A percentile compares a stretch with the other conserved stretches of the same genome.
phyloP scores from a whole-genome alignment of 1,140 invertebrate genomes.

The Oedothorax gibbosus region DNA sequence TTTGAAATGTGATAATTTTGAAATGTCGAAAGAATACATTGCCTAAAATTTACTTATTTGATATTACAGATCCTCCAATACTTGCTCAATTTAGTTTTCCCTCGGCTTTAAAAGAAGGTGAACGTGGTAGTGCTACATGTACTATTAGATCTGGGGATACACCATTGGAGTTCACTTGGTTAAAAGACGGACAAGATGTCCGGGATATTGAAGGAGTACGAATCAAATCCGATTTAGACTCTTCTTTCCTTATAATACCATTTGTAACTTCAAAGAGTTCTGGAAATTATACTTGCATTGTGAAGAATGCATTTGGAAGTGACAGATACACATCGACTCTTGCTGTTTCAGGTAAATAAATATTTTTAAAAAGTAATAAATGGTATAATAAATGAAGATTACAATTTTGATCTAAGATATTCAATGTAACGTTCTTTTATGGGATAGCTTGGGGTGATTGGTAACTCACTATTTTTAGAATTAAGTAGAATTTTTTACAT shows the following conservation, averaged over 20 bases:
- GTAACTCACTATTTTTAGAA: too few relatives aligned
- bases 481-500: too few relatives aligned
- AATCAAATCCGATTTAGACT: slow-evolving; percentile 13
- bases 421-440: too few relatives aligned
- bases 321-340: slow-evolving; percentile 89
- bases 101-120: slow-evolving; percentile 34
- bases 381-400: too few relatives aligned
- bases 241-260: slow-evolving; percentile 22
- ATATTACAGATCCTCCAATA: slow-evolving; percentile 66
- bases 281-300: slow-evolving; percentile 88
- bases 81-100: slow-evolving; percentile 60
- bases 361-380: background rate
- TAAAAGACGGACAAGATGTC: slow-evolving; percentile 16
- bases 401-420: too few relatives aligned
- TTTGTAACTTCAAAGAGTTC: slow-evolving; percentile 72
- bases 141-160: slow-evolving; percentile 30
- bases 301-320: slow-evolving; percentile 92
- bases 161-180: slow-evolving; percentile 32
- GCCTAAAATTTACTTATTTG: background rate
- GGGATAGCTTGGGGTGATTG: too few relatives aligned
- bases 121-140: slow-evolving; percentile 10
- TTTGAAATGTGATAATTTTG: background rate
- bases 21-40: background rate
- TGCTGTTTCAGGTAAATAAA: slow-evolving; percentile 80
- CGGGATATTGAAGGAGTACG: background rate